Conservation (phyloP, 2,797 vertebrate species). For the Leptodon cayanensis region DNA sequence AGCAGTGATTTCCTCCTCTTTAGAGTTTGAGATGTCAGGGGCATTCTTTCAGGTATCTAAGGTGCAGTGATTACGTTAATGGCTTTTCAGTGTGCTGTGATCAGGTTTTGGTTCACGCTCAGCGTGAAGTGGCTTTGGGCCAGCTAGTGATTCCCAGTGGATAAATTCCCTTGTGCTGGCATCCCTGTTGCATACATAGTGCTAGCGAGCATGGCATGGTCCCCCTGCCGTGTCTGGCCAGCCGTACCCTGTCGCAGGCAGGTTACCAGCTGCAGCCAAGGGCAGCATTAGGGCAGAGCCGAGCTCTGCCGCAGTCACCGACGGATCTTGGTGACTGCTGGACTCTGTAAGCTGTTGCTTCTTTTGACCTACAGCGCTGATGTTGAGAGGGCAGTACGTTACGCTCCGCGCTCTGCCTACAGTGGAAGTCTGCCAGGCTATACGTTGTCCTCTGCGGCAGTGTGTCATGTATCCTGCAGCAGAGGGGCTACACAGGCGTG, state of each 20-base stretch:
- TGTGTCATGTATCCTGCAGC: background rate
- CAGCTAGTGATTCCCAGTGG: background rate
- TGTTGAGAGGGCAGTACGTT: background rate
- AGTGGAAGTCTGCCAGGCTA: background rate
- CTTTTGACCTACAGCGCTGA: rapidly evolving
- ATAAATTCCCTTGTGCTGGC: background rate
- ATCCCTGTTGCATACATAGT: rapidly evolving
- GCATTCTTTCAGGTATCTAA: background rate
- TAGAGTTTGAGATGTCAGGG: background rate
- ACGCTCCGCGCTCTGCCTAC: too few species aligned
- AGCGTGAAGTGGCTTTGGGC: background rate
- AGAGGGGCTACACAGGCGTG: background rate
- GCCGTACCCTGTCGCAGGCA: background rate
- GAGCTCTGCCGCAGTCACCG: background rate
- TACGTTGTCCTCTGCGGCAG: background rate
- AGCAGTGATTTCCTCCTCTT: background rate
- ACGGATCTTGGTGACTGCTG: background rate
- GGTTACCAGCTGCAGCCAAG: background rate
- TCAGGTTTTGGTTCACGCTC: background rate
- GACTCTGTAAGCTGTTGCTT: background rate
- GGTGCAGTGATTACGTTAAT: background rate
- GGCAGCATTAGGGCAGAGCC: background rate
- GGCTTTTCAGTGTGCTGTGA: background rate
- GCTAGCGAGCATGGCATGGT: rapidly evolving
- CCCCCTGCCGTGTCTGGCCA: background rate